phyloP scores from a whole-genome alignment of 2,888 invertebrate genomes.

The Anagyrus pseudococci region DNA sequence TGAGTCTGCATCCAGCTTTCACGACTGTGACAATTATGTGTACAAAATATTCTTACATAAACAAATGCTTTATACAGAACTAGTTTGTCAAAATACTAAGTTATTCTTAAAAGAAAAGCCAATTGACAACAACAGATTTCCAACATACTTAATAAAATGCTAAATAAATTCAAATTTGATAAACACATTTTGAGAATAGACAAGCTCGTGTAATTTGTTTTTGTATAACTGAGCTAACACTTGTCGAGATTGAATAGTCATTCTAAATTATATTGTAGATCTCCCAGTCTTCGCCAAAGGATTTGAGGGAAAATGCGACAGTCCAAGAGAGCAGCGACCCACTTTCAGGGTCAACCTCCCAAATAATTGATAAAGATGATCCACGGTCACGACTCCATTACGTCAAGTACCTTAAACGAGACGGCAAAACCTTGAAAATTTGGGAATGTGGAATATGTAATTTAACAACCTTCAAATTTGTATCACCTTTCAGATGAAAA shows the following conservation, averaged over 20 bases:
- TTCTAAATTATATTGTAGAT: constrained; percentile 43
- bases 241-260: constrained; percentile 7
- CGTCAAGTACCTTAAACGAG: constrained; percentile 72
- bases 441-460: constrained; percentile 81
- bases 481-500: no score
- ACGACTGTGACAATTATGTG: no score
- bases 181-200: background rate
- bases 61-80: no score
- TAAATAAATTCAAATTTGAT: no score
- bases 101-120: background rate
- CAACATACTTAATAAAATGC: background rate
- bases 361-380: constrained; percentile 66
- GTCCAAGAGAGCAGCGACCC: constrained; percentile 41
- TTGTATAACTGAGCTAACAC: constrained; percentile 26
- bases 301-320: constrained; percentile 45
- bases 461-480: no score
- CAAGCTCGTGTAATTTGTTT: background rate
- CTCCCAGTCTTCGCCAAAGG: constrained; percentile 43
- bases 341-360: constrained; percentile 37
- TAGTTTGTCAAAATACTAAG: background rate
- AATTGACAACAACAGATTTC: background rate
- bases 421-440: constrained; percentile 73
- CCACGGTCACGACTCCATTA: constrained; percentile 70
- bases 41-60: no score
- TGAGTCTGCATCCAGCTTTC: no score